These are phyloP conservation scores for Corythornis vintsioides DNA, from an alignment of 2,113 vertebrate species.

Conservation along the genomic window DNA sequence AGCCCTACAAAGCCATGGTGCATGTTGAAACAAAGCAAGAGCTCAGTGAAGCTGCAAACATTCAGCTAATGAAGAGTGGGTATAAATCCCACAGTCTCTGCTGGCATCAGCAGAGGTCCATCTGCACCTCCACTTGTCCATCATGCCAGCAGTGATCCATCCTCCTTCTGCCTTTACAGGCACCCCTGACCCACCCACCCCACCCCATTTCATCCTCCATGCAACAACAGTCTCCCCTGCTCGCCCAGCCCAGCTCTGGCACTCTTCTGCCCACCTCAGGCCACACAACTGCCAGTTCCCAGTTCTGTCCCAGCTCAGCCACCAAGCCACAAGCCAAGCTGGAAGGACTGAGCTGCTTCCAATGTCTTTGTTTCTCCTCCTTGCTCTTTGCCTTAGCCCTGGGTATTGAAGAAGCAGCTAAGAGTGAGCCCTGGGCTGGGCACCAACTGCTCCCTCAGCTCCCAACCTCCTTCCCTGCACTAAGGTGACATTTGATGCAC, in stretches of 20 bases:
- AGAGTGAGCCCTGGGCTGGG: slow-evolving; percentile 33
- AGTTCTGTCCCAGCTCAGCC: background rate
- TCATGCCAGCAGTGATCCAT: background rate
- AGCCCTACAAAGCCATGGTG: background rate
- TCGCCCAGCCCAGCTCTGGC: background rate
- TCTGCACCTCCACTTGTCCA: background rate
- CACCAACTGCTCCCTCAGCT: slow-evolving; percentile 32
- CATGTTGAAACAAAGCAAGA: background rate
- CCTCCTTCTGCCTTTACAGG: background rate
- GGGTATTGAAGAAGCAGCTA: background rate
- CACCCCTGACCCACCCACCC: background rate
- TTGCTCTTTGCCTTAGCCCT: background rate
- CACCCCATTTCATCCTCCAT: background rate
- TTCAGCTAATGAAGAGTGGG: background rate
- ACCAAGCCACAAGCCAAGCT: background rate
- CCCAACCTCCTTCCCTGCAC: background rate
- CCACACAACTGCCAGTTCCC: background rate
- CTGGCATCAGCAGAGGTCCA: background rate
- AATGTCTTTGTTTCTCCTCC: background rate
- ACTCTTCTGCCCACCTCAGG: background rate
- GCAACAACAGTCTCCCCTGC: background rate
- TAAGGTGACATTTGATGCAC: background rate
- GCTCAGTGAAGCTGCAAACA: background rate
- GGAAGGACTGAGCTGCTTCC: slow-evolving; percentile 1
- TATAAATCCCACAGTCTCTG: background rate